Evolutionary conservation across 1,140 invertebrate genomes (phyloP), one percentile per base, ranked within the genome.

Genomic region (Idris sp.): DNA sequence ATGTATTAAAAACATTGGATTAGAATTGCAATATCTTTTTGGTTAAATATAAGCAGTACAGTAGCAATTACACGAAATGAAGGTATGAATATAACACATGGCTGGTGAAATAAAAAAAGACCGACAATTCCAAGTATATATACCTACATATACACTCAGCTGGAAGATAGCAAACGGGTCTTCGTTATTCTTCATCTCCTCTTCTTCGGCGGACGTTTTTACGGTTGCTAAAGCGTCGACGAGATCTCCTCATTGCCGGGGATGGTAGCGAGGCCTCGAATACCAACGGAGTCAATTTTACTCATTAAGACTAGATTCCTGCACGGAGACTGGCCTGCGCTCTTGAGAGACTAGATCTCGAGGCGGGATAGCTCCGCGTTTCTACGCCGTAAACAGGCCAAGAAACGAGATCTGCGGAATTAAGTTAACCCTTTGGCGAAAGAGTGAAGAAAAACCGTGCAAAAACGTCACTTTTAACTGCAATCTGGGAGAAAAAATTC

Each of bases 271-370:
- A 43, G 18, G 25, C 38, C 59, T 64, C 59, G 53, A 49, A 64
- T 72, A 33, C 59, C 40, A 61, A 22, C 61, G 33, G 72, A 82
- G 76, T 78, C 77, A 83, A 82, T 84, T 85, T 87, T 85, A 85
- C 82, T 87, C 84, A 86, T 87, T 87, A 87, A 86, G 80, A 64
- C 79, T 86, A 87, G 84, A 86, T 85, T 85, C 82, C 80, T 86
- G 83, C 84, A 84, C 81, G 84, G 78, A 82, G 35, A 58, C 76
- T 61, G 71, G 64, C 75, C 69, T 36, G 43, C 13, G 71, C 59
- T 40, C 36, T 49, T 56, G 59, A 54, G 78, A 71, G 78, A 80
- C 79, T 80, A 84, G 82, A 86, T 87, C 82, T 74, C 64, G 40
- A 46, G 74, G 51, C 61, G 74, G 83, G 83, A 85, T 85, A 85